phyloP scores from a whole-genome alignment of 2,888 invertebrate genomes.

The Hedychridium roseum region DNA sequence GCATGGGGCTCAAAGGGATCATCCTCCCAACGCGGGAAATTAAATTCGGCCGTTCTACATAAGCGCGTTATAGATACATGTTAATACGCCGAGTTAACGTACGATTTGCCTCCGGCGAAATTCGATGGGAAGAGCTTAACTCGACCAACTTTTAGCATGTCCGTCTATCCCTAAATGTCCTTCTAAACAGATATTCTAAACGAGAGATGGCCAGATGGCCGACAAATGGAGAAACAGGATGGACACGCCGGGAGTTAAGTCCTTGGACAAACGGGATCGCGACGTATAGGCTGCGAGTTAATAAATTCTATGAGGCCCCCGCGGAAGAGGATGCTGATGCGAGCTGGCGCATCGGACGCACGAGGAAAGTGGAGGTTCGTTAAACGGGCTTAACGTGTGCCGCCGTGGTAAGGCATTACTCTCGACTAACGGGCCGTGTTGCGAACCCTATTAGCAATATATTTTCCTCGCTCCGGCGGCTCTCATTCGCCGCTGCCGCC shows the following conservation, averaged over 20 bases:
- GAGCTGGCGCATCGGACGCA: not conserved
- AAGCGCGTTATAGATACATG: too few relatives aligned
- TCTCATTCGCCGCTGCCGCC: conserved; percentile 31
- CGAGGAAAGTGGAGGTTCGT: conserved; percentile 39
- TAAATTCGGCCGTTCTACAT: too few relatives aligned
- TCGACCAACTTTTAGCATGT: too few relatives aligned
- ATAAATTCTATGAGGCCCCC: conserved; percentile 40
- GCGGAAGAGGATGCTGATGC: not conserved
- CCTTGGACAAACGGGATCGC: conserved; percentile 6
- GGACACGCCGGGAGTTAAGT: conserved; percentile 1
- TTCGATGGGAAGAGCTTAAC: too few relatives aligned
- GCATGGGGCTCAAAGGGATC: too few relatives aligned
- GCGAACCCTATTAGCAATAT: conserved; percentile 59
- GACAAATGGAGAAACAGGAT: not conserved
- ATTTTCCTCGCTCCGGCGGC: conserved; percentile 49
- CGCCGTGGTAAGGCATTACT: conserved; percentile 54
- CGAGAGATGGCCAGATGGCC: too few relatives aligned
- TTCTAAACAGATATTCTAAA: too few relatives aligned
- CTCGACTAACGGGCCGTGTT: conserved; percentile 55
- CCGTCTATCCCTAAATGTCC: too few relatives aligned
- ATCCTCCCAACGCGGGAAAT: too few relatives aligned
- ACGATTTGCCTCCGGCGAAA: too few relatives aligned
- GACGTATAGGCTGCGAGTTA: conserved; percentile 23
- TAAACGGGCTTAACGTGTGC: conserved; percentile 55
- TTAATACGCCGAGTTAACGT: too few relatives aligned